Conservation (phyloP, 1,140 invertebrate genomes). For the Caerostris extrusa region DNA sequence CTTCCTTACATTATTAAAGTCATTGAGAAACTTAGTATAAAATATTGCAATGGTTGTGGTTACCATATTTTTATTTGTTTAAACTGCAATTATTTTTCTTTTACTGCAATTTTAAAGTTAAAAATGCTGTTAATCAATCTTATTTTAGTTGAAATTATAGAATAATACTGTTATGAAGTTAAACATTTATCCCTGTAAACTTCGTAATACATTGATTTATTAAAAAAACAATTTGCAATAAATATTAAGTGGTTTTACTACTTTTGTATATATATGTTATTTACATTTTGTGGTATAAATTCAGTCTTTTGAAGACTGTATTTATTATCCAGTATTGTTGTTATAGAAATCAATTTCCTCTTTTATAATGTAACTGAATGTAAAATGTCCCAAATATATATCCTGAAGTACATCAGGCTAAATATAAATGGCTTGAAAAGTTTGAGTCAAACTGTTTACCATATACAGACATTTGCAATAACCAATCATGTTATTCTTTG, state of each 20-base stretch:
- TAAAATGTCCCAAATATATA: conserved; percentile 70
- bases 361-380: conserved; percentile 65
- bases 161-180: conserved; percentile 72
- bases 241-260: conserved; percentile 60
- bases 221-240: conserved; percentile 69
- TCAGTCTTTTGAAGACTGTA: conserved; percentile 68
- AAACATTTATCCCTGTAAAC: conserved; percentile 58
- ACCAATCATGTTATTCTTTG: conserved; percentile 40
- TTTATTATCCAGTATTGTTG: conserved; percentile 70
- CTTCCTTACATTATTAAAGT: conserved; percentile 23
- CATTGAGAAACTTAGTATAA: conserved; percentile 38
- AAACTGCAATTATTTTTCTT: conserved; percentile 32
- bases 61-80: conserved; percentile 38
- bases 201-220: conserved; percentile 43
- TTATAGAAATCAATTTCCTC: conserved; percentile 57
- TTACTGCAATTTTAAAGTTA: conserved; percentile 39
- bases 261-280: conserved; percentile 76
- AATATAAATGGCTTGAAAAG: conserved; percentile 60
- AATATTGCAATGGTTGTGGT: conserved; percentile 34
- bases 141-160: conserved; percentile 44
- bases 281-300: conserved; percentile 66
- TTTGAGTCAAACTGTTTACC: conserved; percentile 58
- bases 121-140: conserved; percentile 53
- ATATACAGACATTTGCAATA: conserved; percentile 70
- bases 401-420: conserved; percentile 66